Base-by-base conservation (phyloP, 2,888 invertebrate genomes). In the Celastrina argiolus region DNA sequence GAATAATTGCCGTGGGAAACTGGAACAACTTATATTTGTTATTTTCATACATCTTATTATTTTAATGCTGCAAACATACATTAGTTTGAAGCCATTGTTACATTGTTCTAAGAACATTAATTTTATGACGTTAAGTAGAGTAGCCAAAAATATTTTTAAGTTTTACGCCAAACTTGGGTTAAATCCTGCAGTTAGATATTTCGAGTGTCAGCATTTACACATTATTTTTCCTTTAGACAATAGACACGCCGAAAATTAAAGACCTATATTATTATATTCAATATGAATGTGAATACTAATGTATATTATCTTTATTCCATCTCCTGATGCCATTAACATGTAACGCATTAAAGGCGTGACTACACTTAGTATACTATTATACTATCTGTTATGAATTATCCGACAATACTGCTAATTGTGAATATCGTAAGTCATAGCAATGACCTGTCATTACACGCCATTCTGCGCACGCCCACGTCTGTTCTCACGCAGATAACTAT, bases 401-500 rank as follows among this genome's bases (percentile, higher is more conserved):
- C 16, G 16, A 61, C 61, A 61, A 39, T 22, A 61, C 22, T 36
- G 22, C 12, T 39, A 61, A 61, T 61, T 61, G 18, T 34, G 1
- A 61, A 61, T 61, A 61, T 39, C 22, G 16, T 26, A 59, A 59
- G 45, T 34, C 42, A 22, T 42, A 58, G 45, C 22, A 59, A 65
- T 58, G 59, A 59, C 59, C 31, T 61, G 66, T 66, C 59, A 59
- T 66, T 66, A 59, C 31, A 34, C 59, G 18, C 56, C 39, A 41
- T 56, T 58, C 28, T 56, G 42, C 41, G 59, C 26, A 69, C 71
- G 67, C 70, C 71, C 56, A 72, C 70, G n/a, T 63, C 34, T 26
- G 66, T 72, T 72, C 71, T 63, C 71, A 72, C 69, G 68, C n/a
- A 22, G 70, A 70, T 70, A 69, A 68, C 34, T 63, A 69, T 70